phyloP scores from a whole-genome alignment of 2,797 vertebrate genomes.

The Scomberomorus guttatus region DNA sequence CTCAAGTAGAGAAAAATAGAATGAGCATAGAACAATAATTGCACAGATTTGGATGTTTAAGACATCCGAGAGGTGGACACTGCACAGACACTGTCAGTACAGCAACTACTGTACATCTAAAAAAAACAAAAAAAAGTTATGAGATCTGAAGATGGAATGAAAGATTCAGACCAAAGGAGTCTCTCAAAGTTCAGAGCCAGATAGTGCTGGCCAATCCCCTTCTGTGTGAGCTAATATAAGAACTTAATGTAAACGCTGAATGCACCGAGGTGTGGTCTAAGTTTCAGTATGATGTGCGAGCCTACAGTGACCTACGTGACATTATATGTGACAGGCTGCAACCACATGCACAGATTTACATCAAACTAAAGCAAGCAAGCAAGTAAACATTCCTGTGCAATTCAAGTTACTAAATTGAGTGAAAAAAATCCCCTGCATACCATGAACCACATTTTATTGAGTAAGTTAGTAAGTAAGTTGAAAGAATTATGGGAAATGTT shows the following conservation, averaged over 20 bases:
- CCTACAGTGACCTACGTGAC: background rate
- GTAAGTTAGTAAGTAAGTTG: too few relatives aligned
- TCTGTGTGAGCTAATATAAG: background rate
- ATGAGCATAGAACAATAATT: background rate
- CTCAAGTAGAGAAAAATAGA: background rate
- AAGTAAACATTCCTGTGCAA: background rate
- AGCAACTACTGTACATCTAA: slow-evolving; percentile 9
- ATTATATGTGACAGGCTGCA: background rate
- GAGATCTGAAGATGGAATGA: slow-evolving; percentile 32
- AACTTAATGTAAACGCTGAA: slow-evolving; percentile 22
- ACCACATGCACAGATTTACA: background rate
- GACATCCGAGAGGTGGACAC: background rate
- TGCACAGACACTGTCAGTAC: slow-evolving; percentile 2
- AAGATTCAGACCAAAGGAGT: slow-evolving; percentile 23
- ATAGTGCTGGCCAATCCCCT: background rate
- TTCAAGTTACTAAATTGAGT: background rate
- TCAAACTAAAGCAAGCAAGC: background rate
- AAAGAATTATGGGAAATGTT: background rate
- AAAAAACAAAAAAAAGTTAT: slow-evolving; percentile 13
- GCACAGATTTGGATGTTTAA: background rate
- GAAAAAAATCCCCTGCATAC: too few relatives aligned
- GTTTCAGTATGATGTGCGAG: slow-evolving; percentile 7
- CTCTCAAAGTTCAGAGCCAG: slow-evolving; percentile 24
- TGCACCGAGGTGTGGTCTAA: slow-evolving; percentile 3
- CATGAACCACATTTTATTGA: background rate